Conservation (phyloP, 2,797 vertebrate species). For the Tangara arthus region DNA sequence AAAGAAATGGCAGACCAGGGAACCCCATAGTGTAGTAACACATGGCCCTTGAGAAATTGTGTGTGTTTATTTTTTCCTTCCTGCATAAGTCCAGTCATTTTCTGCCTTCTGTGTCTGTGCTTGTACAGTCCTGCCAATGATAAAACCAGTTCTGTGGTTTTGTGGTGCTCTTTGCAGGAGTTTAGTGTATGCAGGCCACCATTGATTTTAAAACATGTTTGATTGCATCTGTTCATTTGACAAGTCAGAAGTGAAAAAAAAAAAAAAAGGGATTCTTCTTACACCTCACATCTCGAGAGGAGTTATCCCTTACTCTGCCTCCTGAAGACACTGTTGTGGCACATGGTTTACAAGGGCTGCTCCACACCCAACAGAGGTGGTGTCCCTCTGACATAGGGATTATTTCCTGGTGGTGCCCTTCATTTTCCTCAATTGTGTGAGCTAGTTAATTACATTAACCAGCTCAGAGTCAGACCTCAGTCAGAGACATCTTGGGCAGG, state of each 20-base stretch:
- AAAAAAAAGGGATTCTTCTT: not conserved
- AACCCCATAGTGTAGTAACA: not conserved
- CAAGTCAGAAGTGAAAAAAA: not conserved
- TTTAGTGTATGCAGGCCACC: not conserved
- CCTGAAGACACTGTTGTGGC: not conserved
- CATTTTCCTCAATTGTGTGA: not conserved
- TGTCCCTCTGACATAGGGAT: not conserved
- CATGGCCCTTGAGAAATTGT: not conserved
- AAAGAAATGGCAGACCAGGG: not conserved
- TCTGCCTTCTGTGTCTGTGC: not conserved
- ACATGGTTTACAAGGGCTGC: not conserved
- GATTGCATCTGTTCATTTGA: not conserved
- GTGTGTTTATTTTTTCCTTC: not conserved
- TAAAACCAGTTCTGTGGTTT: conserved; percentile 54
- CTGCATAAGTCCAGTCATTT: not conserved
- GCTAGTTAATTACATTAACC: not conserved
- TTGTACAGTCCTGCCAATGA: not conserved
- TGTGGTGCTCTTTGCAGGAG: not conserved
- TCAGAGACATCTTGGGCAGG: not conserved
- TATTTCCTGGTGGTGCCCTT: not conserved
- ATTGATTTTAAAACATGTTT: conserved; percentile 1
- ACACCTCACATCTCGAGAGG: not conserved
- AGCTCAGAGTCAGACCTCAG: not conserved
- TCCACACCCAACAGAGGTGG: not conserved
- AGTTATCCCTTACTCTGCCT: not conserved